Evolutionary conservation across 2,888 invertebrate genomes (phyloP).

Genomic region (Erebia ligea): DNA sequence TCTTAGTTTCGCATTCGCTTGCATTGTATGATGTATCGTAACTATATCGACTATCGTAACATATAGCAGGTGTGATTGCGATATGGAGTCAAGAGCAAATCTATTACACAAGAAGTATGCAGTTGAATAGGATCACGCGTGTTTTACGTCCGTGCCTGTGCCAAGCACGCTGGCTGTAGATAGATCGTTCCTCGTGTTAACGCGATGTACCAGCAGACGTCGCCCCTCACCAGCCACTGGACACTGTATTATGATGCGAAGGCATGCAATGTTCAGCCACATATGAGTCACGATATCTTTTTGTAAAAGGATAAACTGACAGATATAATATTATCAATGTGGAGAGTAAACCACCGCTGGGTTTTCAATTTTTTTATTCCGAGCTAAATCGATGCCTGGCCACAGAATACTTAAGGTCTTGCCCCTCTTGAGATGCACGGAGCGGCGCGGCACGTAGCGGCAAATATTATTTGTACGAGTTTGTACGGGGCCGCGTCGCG

Average conservation of each 20-base stretch:
- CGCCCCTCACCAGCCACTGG: not conserved
- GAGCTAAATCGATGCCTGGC: too few relatives aligned
- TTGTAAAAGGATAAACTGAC: too few relatives aligned
- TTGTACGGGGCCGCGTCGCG: too few relatives aligned
- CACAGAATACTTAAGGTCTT: too few relatives aligned
- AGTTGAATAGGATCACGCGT: not conserved
- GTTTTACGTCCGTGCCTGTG: slow-evolving; percentile 13
- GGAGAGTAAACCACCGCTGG: too few relatives aligned
- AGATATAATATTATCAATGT: too few relatives aligned
- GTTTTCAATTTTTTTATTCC: too few relatives aligned
- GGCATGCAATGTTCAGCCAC: not conserved
- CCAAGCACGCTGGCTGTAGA: slow-evolving; percentile 32
- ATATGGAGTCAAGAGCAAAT: slow-evolving; percentile 8
- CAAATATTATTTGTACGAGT: too few relatives aligned
- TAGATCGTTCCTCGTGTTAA: slow-evolving; percentile 36
- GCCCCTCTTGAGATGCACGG: too few relatives aligned
- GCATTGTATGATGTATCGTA: not conserved
- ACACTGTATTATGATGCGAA: not conserved
- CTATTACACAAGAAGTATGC: slow-evolving; percentile 1
- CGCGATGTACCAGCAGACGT: slow-evolving; percentile 23
- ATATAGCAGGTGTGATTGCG: not conserved
- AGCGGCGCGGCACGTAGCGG: too few relatives aligned
- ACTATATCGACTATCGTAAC: not conserved
- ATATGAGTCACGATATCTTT: not conserved
- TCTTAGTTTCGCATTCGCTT: too few relatives aligned